A percentile compares a stretch with the other conserved stretches of the same genome.
phyloP scores from a whole-genome alignment of 2,888 invertebrate genomes.

The Oegoconia quadripuncta region DNA sequence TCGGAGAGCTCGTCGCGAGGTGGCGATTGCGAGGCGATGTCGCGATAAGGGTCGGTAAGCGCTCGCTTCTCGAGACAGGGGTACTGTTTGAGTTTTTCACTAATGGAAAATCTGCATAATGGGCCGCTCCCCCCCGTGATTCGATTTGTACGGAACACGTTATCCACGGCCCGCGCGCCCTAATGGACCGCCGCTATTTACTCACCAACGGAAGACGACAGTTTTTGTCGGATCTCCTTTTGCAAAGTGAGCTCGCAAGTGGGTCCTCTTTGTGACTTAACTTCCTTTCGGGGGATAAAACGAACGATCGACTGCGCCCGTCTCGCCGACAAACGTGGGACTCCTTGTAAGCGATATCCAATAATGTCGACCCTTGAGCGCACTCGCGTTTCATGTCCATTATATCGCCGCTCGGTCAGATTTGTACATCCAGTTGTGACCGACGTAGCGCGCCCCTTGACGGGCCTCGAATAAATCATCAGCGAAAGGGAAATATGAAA shows the following conservation, averaged over 20 bases:
- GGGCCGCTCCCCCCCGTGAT: constrained; percentile 55
- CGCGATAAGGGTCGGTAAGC: constrained; percentile 26
- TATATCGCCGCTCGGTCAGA: constrained; percentile 34
- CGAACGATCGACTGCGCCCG: constrained; percentile 38
- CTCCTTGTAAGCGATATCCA: constrained; percentile 60
- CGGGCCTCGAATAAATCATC: constrained; percentile 44
- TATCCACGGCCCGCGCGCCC: constrained; percentile 39
- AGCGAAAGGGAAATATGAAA: constrained; percentile 43
- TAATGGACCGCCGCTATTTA: constrained; percentile 62
- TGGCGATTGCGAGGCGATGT: constrained; percentile 17
- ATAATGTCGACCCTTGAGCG: constrained; percentile 48
- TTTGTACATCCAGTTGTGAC: constrained; percentile 24
- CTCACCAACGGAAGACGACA: constrained; percentile 43
- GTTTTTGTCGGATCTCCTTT: constrained; percentile 52
- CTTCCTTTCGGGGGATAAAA: constrained; percentile 46
- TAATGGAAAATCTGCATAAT: constrained; percentile 75
- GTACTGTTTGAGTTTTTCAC: constrained; percentile 51
- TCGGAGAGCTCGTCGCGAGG: constrained; percentile 8
- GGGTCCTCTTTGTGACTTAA: constrained; percentile 44
- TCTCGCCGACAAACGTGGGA: constrained; percentile 43
- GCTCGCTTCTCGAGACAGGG: constrained; percentile 21
- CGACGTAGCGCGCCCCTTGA: constrained; percentile 27
- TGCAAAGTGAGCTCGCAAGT: constrained; percentile 42
- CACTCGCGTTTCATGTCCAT: constrained; percentile 43
- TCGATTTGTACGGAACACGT: constrained; percentile 65